Percentiles rank a stretch among this genome's conserved stretches.
Evolutionary conservation across 1,140 invertebrate species (phyloP).

Genomic region (Brachionus rubens): DNA sequence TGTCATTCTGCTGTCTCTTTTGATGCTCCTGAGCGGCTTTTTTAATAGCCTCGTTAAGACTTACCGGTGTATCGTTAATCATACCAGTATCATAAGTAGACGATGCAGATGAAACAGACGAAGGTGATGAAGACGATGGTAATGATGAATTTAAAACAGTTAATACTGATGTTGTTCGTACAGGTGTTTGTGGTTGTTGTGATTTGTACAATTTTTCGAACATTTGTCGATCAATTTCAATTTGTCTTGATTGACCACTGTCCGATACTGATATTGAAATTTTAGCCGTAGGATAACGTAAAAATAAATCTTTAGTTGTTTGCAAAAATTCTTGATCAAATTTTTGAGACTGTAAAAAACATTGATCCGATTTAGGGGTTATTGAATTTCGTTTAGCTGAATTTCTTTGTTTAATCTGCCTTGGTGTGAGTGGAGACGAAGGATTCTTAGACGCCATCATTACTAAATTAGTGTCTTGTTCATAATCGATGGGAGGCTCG

Average conservation of each 20-base stretch:
- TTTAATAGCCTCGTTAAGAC: conserved; percentile 1
- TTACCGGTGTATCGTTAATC: background rate
- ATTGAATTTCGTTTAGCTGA: conserved; percentile 26
- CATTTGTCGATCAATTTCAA: conserved; percentile 32
- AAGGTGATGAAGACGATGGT: conserved; percentile 1
- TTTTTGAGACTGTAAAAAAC: conserved; percentile 30
- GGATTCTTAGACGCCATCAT: background rate
- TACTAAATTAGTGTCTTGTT: conserved; percentile 14
- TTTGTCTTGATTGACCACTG: background rate
- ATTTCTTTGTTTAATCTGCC: conserved; percentile 37
- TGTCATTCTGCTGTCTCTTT: background rate
- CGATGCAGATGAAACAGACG: conserved; percentile 27
- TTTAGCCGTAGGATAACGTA: conserved; percentile 15
- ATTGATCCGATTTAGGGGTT: background rate
- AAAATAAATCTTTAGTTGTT: conserved; percentile 34
- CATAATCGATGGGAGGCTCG: conserved; percentile 6
- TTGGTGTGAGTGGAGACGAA: background rate
- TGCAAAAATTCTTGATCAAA: conserved; percentile 25
- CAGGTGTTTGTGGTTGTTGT: conserved; percentile 18
- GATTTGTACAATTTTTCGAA: conserved; percentile 36
- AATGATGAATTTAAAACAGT: conserved; percentile 11
- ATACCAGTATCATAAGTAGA: background rate
- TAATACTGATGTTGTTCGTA: conserved; percentile 19
- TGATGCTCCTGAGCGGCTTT: conserved; percentile 9
- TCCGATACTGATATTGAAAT: conserved; percentile 31